Percentiles rank a stretch among this genome's conserved stretches.
Conservation (phyloP, 1,140 invertebrate genomes). For the Nomia melanderi region DNA sequence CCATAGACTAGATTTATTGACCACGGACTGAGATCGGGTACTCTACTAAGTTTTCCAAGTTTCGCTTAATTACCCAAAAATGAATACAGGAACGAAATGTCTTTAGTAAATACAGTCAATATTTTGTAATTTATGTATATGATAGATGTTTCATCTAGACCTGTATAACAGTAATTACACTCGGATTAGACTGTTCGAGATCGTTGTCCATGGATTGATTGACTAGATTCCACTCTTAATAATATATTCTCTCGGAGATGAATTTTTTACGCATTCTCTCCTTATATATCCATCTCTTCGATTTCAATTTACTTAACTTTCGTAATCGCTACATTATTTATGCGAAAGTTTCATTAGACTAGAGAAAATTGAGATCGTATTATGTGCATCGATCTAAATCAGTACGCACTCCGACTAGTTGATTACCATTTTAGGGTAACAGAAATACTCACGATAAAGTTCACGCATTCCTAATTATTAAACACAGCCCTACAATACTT, state of each 20-base stretch:
- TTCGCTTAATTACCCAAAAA: conserved; percentile 23
- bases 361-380: background rate
- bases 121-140: background rate
- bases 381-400: background rate
- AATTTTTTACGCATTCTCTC: conserved; percentile 7
- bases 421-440: background rate
- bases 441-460: background rate
- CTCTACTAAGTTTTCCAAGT: conserved; percentile 70
- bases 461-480: conserved; percentile 46
- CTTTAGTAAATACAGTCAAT: conserved; percentile 2
- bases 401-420: conserved; percentile 3
- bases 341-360: background rate
- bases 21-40: conserved; percentile 74
- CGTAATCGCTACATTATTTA: background rate
- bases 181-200: conserved; percentile 70
- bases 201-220: conserved; percentile 66
- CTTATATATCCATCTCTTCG: background rate
- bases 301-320: conserved; percentile 11
- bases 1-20: conserved; percentile 60
- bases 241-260: conserved; percentile 31
- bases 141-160: too few species aligned
- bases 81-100: background rate
- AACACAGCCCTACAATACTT: conserved; percentile 65
- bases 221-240: conserved; percentile 76
- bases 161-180: background rate